phyloP scores from a whole-genome alignment of 2,797 vertebrate genomes.

The Enteromius fasciolatus region DNA sequence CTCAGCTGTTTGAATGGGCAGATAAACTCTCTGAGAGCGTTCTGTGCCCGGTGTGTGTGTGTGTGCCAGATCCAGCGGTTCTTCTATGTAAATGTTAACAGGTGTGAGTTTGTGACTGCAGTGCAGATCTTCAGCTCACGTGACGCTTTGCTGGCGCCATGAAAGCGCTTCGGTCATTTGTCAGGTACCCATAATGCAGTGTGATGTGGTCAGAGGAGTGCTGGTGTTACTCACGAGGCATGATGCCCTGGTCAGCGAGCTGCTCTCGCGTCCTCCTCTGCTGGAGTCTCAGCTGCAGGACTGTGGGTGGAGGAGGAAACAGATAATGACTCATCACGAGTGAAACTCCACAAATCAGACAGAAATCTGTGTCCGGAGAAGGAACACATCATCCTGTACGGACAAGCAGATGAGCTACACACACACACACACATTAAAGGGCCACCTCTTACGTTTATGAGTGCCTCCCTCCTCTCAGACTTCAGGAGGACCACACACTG shows the following conservation, averaged over 20 bases:
- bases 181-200: not conserved
- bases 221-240: conserved; percentile 91
- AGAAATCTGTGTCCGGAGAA: conserved; percentile 42
- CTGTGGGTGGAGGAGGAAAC: conserved; percentile 74
- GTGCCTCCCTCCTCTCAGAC: conserved; percentile 48
- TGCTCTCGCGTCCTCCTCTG: conserved; percentile 95
- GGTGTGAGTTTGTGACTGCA: conserved; percentile 18
- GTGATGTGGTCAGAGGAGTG: not conserved
- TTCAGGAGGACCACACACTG: conserved; percentile 80
- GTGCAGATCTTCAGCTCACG: conserved; percentile 57
- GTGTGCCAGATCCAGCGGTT: not conserved
- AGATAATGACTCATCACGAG: conserved; percentile 43
- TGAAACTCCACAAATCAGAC: conserved; percentile 32
- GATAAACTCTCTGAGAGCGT: not conserved
- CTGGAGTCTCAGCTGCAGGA: conserved; percentile 97
- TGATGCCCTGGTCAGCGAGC: conserved; percentile 93
- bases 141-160: conserved; percentile 12
- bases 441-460: conserved; percentile 55
- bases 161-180: not conserved
- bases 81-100: conserved; percentile 26
- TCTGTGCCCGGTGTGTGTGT: not conserved
- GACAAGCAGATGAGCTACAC: conserved; percentile 43
- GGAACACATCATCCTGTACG: conserved; percentile 53
- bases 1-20: not conserved
- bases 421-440: conserved; percentile 34